These are phyloP conservation scores for Anoplophora glabripennis DNA, from an alignment of 1,140 invertebrate species.

Conservation along the genomic window DNA sequence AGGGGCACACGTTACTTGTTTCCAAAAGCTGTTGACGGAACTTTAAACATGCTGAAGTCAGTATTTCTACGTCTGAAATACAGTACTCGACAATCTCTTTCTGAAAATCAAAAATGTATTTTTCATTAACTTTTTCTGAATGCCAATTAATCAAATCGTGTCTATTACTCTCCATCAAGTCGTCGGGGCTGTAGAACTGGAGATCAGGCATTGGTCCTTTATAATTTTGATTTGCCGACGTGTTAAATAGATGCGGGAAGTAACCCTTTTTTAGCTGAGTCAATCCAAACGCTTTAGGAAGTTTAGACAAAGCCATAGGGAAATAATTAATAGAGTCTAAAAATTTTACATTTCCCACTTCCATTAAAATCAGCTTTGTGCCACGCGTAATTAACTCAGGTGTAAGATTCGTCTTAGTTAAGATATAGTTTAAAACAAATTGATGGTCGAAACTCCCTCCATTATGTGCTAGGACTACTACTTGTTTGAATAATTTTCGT, in stretches of 20 bases:
- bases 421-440: slow-evolving; percentile 11
- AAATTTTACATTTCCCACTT: slow-evolving; percentile 10
- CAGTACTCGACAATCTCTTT: neutral
- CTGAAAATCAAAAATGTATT: neutral
- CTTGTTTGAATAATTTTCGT: slow-evolving; percentile 7
- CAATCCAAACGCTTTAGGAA: slow-evolving; percentile 19
- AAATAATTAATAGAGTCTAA: slow-evolving; percentile 19
- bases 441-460: slow-evolving; percentile 4
- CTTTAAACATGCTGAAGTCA: too few species aligned
- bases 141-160: neutral
- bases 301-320: slow-evolving; percentile 10
- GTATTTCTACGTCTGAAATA: neutral
- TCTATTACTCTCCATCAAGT: neutral
- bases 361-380: slow-evolving; percentile 3
- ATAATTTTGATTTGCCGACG: neutral
- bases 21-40: too few species aligned
- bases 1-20: too few species aligned
- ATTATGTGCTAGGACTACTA: slow-evolving; percentile 10
- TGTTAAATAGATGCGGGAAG: slow-evolving; percentile 5
- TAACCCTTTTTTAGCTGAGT: too few species aligned
- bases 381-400: slow-evolving; percentile 4
- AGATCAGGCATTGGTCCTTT: neutral
- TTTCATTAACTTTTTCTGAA: neutral
- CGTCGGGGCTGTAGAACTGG: neutral
- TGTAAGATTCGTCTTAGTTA: neutral